Percentiles rank a stretch among this genome's conserved stretches.
Conservation (phyloP, 2,113 vertebrate genomes). For the Cranoglanis bouderius region DNA sequence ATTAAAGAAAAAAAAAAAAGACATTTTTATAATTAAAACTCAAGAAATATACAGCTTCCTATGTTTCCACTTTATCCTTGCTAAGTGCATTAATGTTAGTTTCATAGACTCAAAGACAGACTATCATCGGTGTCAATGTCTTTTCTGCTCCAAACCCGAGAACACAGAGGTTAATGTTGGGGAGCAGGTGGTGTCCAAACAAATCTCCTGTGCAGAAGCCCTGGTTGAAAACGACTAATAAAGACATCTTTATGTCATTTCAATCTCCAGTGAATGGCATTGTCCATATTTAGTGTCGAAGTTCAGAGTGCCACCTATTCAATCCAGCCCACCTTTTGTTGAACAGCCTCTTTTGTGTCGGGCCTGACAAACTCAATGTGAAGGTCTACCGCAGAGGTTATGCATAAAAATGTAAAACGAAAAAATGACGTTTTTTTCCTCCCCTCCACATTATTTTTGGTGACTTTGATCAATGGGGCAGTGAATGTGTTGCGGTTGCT, state of each 20-base stretch:
- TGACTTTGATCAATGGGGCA: conserved; percentile 67
- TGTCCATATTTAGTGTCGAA: conserved; percentile 63
- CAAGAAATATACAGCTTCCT: neutral
- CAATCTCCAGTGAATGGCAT: conserved; percentile 53
- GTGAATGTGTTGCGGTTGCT: conserved; percentile 57
- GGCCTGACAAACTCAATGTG: conserved; percentile 62
- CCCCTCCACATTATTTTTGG: conserved; percentile 58
- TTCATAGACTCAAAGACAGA: conserved; percentile 27
- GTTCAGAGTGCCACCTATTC: conserved; percentile 52
- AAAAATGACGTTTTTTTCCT: conserved; percentile 43
- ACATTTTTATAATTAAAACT: neutral
- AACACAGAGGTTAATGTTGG: conserved; percentile 51
- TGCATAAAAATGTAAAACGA: conserved; percentile 59
- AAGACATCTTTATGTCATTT: conserved; percentile 64
- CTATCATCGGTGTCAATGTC: conserved; percentile 45
- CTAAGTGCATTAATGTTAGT: neutral
- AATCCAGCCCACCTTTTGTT: conserved; percentile 50
- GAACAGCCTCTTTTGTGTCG: conserved; percentile 39
- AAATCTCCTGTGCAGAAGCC: conserved; percentile 32
- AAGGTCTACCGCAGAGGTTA: conserved; percentile 52
- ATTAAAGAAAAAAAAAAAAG: neutral
- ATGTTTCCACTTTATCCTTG: neutral
- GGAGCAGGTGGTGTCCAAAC: conserved; percentile 58
- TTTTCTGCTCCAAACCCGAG: conserved; percentile 28
- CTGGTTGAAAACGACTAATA: conserved; percentile 55